Evolutionary conservation across 2,888 invertebrate species (phyloP), one percentile per base, ranked within the genome.

Genomic region (Trachelus tabidus): DNA sequence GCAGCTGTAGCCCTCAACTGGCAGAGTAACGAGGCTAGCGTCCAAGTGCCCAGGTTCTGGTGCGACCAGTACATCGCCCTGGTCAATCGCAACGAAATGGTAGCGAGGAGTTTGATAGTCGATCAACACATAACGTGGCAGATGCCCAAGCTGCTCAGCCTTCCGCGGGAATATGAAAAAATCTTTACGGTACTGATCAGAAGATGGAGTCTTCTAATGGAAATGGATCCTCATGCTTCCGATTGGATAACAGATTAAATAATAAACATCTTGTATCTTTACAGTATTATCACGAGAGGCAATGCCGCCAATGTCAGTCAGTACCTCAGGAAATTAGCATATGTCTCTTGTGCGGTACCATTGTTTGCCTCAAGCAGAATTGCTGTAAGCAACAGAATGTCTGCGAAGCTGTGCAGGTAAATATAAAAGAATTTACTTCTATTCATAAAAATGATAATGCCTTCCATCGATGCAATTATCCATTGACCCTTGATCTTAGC

Each of bases 101-200:
- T 94, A n/a, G 94, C 95, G 23, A 93, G 95, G 11, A 94, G 94
- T 79, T 93, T 97, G 85, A 93, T 97, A 76, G 93, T 94, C 76
- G 94, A 95, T 88, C 95, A 96, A 90, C 96, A 97, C 91, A 94
- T 95, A 83, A 92, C 94, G 85, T 98, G 97, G 97, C 93, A 94
- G 86, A 95, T 95, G 87, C 98, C 99, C 33, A 94, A 95, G 84
- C 93, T 99, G 84, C 94, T 99, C 80, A 94, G 94, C 82, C 93
- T 99, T 91, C 98, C 99, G 76, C 94, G 95, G 80, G 96, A 97
- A 90, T 99, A 98, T 92, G 98, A 99, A 92, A 95, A 96, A 87
- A 94, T 98, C 82, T 98, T 98, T 91, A 96, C 96, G 91, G 95
- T 31, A 56, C 15, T 69, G 11, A 12, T 30, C 9, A 23, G 40